Base-by-base conservation (phyloP, 2,888 invertebrate genomes). In the Odontocolon sp. region DNA sequence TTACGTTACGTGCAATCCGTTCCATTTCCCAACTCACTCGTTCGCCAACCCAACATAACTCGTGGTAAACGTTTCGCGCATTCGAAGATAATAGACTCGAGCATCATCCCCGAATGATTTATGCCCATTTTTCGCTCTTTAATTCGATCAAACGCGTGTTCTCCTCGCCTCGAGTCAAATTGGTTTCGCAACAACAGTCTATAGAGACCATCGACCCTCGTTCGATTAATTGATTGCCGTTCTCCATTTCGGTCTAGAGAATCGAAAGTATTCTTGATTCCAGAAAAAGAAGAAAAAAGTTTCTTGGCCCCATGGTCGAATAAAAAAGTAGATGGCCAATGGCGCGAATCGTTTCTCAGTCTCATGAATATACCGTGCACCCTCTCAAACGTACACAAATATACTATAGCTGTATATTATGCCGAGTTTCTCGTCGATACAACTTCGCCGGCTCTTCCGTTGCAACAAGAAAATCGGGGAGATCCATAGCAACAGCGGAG, bases 271-370 rank as follows among this genome's bases (percentile, higher is more conserved):
- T 40, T 50, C 14, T 52, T 14, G 61, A 36, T 26, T 33, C 31
- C 11, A 9, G 28, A 56, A 23, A 26, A 28, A 67, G 28, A 36
- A 66, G 28, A 56, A 68, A 16, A 9, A 64, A 63, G 59, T 75
- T 66, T 64, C 69, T 63, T 63, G 61, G 74, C 69, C 42, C 63
- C 33, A 2, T 45, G 54, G 63, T 64, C 11, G 40, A 42, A 57
- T 33, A 56, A 69, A 59, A 64, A 42, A 33, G 56, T 57, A 26
- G 18, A 64, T 59, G 75, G 69, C 75, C 69, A 75, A 75, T 69
- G 75, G 69, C 69, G 69, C 75, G 75, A 75, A 70, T 70, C 75
- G 69, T 70, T 57, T 21, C 70, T 70, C 59, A 54, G 75, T 70
- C 75, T 75, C 75, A 70, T 70, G 75, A 75, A 75, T 75, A 75